phyloP scores from a whole-genome alignment of 92 coral and sea anemone genomes.

The Isaurus tuberculatus region DNA sequence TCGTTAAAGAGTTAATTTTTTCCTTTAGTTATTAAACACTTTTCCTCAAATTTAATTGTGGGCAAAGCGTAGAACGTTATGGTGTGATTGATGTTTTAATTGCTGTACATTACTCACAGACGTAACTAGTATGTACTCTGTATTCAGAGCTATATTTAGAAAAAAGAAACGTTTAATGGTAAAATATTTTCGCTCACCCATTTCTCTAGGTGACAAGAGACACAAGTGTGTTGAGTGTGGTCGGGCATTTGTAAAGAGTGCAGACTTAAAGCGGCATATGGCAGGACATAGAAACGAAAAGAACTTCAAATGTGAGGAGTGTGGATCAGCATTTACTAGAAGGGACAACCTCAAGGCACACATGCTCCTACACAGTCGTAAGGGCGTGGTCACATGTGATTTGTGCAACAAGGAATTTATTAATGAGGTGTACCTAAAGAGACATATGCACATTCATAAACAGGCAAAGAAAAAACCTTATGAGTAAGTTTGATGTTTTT shows the following conservation, averaged over 20 bases:
- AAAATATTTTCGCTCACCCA: neutral
- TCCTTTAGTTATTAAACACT: too few relatives aligned
- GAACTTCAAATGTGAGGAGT: constrained; percentile 80
- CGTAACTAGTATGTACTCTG: too few relatives aligned
- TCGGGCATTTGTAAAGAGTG: constrained; percentile 91
- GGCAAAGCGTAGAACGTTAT: too few relatives aligned
- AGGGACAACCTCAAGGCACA: constrained; percentile 88
- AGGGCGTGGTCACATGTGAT: constrained; percentile 83
- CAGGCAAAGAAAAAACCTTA: constrained; percentile 94
- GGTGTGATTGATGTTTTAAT: too few relatives aligned
- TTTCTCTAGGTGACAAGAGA: constrained; percentile 79
- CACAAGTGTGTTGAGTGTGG: constrained; percentile 83
- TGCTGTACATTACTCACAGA: too few relatives aligned
- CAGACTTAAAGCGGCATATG: constrained; percentile 89
- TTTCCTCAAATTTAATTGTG: too few relatives aligned
- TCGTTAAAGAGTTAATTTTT: too few relatives aligned
- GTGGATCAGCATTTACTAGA: constrained; percentile 83
- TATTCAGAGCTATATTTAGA: too few relatives aligned
- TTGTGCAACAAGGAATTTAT: constrained; percentile 87
- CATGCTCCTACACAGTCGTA: constrained; percentile 80
- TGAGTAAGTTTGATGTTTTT: constrained; percentile 60
- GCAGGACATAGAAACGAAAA: constrained; percentile 90
- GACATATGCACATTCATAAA: constrained; percentile 91
- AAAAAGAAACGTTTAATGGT: too few relatives aligned
- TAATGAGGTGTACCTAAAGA: constrained; percentile 77